Conservation (phyloP, 2,113 vertebrate genomes). For the Dicaeum eximium region DNA sequence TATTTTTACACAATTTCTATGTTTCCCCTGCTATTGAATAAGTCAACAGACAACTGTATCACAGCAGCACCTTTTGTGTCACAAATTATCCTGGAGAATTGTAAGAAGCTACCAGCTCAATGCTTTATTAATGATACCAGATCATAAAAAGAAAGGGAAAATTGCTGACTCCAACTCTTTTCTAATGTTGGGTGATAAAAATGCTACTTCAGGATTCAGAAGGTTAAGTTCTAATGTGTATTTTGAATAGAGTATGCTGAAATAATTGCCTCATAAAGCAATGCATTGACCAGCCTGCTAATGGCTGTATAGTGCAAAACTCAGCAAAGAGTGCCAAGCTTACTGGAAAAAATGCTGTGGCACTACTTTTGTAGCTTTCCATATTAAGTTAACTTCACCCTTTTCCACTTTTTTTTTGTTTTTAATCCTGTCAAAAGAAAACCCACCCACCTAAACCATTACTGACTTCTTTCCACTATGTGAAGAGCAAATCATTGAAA, state of each 20-base stretch:
- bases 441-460: background rate
- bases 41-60: constrained; percentile 83
- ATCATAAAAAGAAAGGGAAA: constrained; percentile 80
- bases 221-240: constrained; percentile 95
- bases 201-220: constrained; percentile 90
- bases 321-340: constrained; percentile 86
- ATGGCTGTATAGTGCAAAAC: constrained; percentile 82
- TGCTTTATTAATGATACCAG: constrained; percentile 89
- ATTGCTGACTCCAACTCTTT: constrained; percentile 87
- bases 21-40: constrained; percentile 66
- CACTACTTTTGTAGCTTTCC: constrained; percentile 71
- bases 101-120: constrained; percentile 76
- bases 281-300: constrained; percentile 85
- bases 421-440: background rate
- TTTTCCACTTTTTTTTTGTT: background rate
- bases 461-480: background rate
- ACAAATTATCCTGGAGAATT: constrained; percentile 82
- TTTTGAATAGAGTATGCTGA: constrained; percentile 89
- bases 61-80: constrained; percentile 73
- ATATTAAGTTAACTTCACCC: constrained; percentile 64
- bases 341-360: constrained; percentile 83
- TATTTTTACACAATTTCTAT: constrained; percentile 51
- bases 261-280: constrained; percentile 94
- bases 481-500: background rate
- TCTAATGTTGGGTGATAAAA: constrained; percentile 90